phyloP scores from a whole-genome alignment of 2,113 vertebrate genomes.

The Percina caprodes region DNA sequence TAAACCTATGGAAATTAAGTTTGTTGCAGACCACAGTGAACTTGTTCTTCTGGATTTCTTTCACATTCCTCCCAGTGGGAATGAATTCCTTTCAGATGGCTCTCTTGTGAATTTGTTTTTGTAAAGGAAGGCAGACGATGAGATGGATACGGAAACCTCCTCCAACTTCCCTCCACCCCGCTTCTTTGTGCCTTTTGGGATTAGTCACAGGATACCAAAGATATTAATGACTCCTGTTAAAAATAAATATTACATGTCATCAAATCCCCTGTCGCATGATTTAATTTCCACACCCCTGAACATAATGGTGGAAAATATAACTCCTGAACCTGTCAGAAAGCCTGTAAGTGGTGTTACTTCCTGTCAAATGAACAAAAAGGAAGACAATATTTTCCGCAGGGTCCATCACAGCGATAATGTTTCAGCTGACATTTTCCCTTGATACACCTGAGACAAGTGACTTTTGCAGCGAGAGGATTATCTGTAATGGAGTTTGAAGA shows the following conservation, averaged over 20 bases:
- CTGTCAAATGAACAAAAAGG: constrained; percentile 79
- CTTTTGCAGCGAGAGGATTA: constrained; percentile 79
- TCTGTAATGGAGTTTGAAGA: constrained; percentile 79
- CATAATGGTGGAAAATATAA: constrained; percentile 72
- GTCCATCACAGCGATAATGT: constrained; percentile 75
- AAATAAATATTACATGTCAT: constrained; percentile 78
- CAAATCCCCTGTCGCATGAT: constrained; percentile 73
- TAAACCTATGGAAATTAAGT: constrained; percentile 15
- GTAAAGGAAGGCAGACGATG: constrained; percentile 34
- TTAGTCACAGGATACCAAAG: constrained; percentile 79
- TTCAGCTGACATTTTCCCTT: constrained; percentile 83
- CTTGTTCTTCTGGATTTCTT: constrained; percentile 34
- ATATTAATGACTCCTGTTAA: constrained; percentile 76
- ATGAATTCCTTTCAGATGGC: constrained; percentile 48
- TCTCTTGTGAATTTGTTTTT: constrained; percentile 51
- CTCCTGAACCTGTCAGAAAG: constrained; percentile 65
- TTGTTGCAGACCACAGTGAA: constrained; percentile 17
- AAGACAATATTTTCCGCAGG: constrained; percentile 69
- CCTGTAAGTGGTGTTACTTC: constrained; percentile 74
- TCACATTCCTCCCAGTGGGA: constrained; percentile 51
- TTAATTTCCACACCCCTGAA: constrained; percentile 77
- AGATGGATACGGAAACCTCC: constrained; percentile 32
- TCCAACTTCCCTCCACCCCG: constrained; percentile 43
- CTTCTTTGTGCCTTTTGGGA: constrained; percentile 73
- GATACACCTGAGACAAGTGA: constrained; percentile 82